Percentiles rank a stretch among this genome's conserved stretches.
Conservation (phyloP, 1,140 invertebrate genomes). For the Zaprionus africanus region DNA sequence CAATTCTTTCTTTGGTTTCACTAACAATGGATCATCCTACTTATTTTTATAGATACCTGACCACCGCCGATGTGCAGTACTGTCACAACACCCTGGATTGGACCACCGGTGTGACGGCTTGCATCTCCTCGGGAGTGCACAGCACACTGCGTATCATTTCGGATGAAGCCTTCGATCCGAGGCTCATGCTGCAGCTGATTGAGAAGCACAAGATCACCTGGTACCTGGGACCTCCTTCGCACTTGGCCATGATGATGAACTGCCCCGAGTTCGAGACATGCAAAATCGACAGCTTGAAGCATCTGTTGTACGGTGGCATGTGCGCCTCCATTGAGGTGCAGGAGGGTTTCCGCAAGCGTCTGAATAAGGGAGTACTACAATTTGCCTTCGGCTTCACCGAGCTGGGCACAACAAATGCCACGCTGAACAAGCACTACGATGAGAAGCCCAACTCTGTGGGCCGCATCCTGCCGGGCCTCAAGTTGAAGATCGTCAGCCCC, state of each 20-base stretch:
- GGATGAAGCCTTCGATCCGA: conserved; percentile 17
- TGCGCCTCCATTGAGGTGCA: conserved; percentile 26
- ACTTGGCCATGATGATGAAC: conserved; percentile 33
- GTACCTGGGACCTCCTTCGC: conserved; percentile 17
- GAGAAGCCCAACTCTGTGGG: conserved; percentile 46
- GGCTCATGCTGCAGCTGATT: not conserved
- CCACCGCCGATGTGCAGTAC: conserved; percentile 23
- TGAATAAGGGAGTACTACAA: conserved; percentile 24
- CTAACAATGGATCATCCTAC: not conserved
- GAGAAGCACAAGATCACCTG: conserved; percentile 45
- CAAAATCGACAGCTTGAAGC: conserved; percentile 28
- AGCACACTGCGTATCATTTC: conserved; percentile 28
- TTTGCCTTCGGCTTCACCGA: conserved; percentile 39
- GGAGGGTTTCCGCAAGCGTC: conserved; percentile 19
- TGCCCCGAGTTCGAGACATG: conserved; percentile 16
- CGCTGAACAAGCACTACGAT: conserved; percentile 30
- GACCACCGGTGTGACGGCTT: conserved; percentile 35
- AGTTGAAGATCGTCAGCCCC: conserved; percentile 83
- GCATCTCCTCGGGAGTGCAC: conserved; percentile 13
- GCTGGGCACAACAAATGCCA: conserved; percentile 26
- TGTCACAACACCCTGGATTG: conserved; percentile 50
- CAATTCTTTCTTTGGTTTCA: not conserved
- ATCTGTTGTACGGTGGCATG: conserved; percentile 32
- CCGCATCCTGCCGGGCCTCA: conserved; percentile 52
- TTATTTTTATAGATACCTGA: conserved; percentile 19